Base-by-base conservation (phyloP, 2,888 invertebrate genomes). In the Biston stratarius region DNA sequence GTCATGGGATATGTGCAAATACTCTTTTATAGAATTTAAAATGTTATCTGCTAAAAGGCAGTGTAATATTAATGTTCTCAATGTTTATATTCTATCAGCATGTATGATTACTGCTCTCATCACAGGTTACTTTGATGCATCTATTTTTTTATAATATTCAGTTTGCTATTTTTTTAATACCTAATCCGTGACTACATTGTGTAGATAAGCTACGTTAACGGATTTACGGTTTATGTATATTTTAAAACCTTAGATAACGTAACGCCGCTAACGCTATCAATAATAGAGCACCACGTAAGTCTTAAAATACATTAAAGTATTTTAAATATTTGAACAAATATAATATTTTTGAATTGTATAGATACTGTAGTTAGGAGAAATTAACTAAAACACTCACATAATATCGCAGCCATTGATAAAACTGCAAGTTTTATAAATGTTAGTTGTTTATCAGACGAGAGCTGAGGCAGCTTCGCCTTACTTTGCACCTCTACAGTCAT, bases 341-440 rank as follows among this genome's bases (percentile, higher is more conserved):
- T 15, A 6, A 15, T 15, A 14, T 38, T 61, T 59, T 40, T 48
- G 55, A 8, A 12, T 8, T 40, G 6, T 1, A 49, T 38, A 34
- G 33, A 45, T 24, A 57, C 36, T 53, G 44, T 8, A 33, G 33
- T 11, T 7, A 44, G 14, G 24, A 34, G 58, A 64, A 53, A 42
- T n/a, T 48, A 49, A 42, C 66, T 10, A 49, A 66, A 74, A 74
- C 83, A 96, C 97, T 96, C 95, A 99, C 99, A 98, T 81, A 99
- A 94, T 85, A 99, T 96, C 64, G 98, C 97, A 79, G 98, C 99
- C 87, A 98, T 95, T 60, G 99, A 96, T 77, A 99, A 95, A 86
- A 99, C 97, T 75, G 97, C 96, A 82, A 99, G 92, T 87, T 98
- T 94, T 83, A 94, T 87, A 76, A 94, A 94, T 72, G 94, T 94